Percentiles rank a stretch among this genome's conserved stretches.
Conservation (phyloP, 2,113 vertebrate species). For the Poicephalus meyeri region DNA sequence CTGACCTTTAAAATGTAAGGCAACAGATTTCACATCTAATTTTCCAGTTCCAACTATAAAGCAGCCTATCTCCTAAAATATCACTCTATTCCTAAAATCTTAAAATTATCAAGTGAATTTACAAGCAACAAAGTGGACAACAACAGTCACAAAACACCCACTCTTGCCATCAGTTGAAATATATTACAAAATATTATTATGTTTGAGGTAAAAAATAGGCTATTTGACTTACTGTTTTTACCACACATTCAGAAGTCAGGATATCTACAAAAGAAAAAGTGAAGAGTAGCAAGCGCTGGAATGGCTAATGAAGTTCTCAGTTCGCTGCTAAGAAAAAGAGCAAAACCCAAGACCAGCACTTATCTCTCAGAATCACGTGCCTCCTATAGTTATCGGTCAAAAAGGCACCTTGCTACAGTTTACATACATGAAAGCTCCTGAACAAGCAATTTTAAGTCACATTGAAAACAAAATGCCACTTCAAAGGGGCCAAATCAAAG, state of each 20-base stretch:
- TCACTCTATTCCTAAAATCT: background rate
- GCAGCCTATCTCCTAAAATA: background rate
- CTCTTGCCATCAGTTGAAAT: background rate
- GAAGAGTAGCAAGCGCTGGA: background rate
- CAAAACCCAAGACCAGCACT: background rate
- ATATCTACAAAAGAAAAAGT: background rate
- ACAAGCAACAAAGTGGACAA: background rate
- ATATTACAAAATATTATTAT: background rate
- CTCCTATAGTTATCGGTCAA: constrained; percentile 7
- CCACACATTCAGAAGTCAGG: background rate
- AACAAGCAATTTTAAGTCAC: background rate
- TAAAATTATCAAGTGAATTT: background rate
- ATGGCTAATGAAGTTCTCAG: background rate
- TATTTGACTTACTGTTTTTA: constrained; percentile 52
- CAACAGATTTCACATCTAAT: background rate
- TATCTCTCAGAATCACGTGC: constrained; percentile 9
- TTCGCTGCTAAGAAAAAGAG: background rate
- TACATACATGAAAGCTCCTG: background rate
- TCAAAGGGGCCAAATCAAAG: constrained; percentile 7
- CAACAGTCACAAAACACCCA: background rate
- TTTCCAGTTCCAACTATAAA: background rate
- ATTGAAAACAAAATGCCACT: background rate
- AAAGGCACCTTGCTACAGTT: constrained; percentile 56
- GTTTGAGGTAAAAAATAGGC: background rate
- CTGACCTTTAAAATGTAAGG: background rate